Percentiles rank a stretch among this genome's conserved stretches.
phyloP scores from a whole-genome alignment of 1,140 invertebrate genomes.

The Drosophila pachea region DNA sequence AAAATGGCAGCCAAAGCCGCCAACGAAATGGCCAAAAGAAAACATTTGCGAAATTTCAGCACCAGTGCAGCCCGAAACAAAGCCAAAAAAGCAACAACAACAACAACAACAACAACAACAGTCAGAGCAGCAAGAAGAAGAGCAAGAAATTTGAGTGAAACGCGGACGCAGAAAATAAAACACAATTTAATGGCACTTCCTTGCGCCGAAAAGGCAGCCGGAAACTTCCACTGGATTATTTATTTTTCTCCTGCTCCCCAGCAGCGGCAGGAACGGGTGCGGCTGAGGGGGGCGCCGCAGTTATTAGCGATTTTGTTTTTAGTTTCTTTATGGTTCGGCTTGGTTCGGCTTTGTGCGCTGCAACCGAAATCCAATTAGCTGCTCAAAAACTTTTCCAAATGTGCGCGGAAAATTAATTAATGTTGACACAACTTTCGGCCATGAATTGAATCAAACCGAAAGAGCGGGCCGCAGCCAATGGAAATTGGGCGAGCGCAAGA shows the following conservation, averaged over 20 bases:
- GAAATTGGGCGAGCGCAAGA: not conserved
- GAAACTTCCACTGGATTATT: constrained; percentile 67
- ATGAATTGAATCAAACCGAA: constrained; percentile 53
- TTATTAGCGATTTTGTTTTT: constrained; percentile 72
- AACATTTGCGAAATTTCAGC: constrained; percentile 72
- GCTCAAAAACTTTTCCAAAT: constrained; percentile 73
- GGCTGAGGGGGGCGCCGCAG: constrained; percentile 37
- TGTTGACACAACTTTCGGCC: constrained; percentile 67
- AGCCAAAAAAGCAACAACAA: too few relatives aligned
- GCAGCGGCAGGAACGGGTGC: constrained; percentile 33
- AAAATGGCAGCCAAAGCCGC: constrained; percentile 47
- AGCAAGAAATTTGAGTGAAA: constrained; percentile 8
- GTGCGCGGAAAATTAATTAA: constrained; percentile 73
- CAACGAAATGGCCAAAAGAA: constrained; percentile 57
- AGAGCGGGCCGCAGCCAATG: not conserved
- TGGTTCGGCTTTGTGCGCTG: constrained; percentile 39
- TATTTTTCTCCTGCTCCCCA: constrained; percentile 49
- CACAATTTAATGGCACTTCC: constrained; percentile 74
- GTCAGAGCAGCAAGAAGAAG: not conserved
- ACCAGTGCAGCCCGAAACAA: constrained; percentile 50
- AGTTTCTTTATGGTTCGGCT: constrained; percentile 37
- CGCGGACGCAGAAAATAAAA: constrained; percentile 31
- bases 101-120: too few relatives aligned
- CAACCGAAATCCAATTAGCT: constrained; percentile 74
- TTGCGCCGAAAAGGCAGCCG: constrained; percentile 39